phyloP scores from a whole-genome alignment of 2,113 vertebrate species.

The Alethe diademata region DNA sequence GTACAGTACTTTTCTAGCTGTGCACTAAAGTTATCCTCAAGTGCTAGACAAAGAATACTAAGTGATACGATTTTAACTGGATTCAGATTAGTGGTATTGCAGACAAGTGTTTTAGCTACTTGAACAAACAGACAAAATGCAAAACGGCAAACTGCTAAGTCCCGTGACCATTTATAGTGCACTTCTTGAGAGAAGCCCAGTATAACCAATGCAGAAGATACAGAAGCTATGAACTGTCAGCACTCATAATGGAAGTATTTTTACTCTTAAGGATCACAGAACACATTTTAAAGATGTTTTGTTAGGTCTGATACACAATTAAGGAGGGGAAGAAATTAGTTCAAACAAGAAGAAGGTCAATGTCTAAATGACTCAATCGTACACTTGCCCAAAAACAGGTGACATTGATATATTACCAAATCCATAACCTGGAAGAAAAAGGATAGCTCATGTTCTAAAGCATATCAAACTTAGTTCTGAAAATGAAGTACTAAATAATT shows the following conservation, averaged over 20 bases:
- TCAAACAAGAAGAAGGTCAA: constrained; percentile 42
- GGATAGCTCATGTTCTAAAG: neutral
- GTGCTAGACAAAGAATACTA: neutral
- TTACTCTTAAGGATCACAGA: constrained; percentile 41
- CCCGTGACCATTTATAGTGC: constrained; percentile 52
- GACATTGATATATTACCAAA: neutral
- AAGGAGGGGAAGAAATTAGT: constrained; percentile 15
- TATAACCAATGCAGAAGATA: constrained; percentile 43
- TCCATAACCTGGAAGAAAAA: neutral
- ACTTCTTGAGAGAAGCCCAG: constrained; percentile 47
- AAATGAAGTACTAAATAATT: neutral
- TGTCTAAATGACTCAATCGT: neutral
- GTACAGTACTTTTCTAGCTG: neutral
- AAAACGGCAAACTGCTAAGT: constrained; percentile 29
- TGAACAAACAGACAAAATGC: constrained; percentile 35
- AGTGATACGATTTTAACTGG: constrained; percentile 27
- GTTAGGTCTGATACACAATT: constrained; percentile 3
- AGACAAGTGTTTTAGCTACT: constrained; percentile 18
- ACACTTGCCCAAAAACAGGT: neutral
- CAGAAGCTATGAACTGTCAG: constrained; percentile 31
- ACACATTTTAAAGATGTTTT: constrained; percentile 49
- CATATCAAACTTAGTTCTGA: neutral
- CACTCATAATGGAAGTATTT: constrained; percentile 48
- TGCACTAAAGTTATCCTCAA: neutral
- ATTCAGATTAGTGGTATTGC: neutral